Conservation (phyloP, 2,797 vertebrate species). For the Poecilia wingei region DNA sequence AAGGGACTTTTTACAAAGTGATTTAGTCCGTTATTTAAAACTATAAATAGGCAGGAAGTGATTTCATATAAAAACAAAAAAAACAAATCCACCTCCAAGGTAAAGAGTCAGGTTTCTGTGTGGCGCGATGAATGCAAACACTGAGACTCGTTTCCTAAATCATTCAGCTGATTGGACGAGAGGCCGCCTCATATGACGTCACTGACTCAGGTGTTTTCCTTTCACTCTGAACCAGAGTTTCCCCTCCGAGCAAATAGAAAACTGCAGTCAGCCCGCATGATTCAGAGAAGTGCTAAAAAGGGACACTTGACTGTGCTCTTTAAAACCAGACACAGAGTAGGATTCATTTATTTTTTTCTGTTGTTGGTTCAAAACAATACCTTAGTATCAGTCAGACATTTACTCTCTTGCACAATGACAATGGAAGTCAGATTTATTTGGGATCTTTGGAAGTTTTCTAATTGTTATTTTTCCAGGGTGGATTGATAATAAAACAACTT, state of each 20-base stretch:
- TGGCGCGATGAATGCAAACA: constrained; percentile 27
- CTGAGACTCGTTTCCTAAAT: constrained; percentile 40
- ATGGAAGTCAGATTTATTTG: not conserved
- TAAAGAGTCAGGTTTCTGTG: constrained; percentile 45
- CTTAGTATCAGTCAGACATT: not conserved
- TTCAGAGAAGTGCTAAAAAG: constrained; percentile 27
- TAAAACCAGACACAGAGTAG: constrained; percentile 13
- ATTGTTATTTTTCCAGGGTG: not conserved
- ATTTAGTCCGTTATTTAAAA: constrained; percentile 30
- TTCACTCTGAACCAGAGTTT: constrained; percentile 44
- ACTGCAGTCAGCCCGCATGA: constrained; percentile 31
- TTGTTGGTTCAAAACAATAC: not conserved
- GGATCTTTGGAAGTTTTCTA: not conserved
- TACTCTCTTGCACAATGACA: not conserved
- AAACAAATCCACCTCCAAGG: constrained; percentile 27
- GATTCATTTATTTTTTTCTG: not conserved
- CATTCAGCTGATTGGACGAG: constrained; percentile 46
- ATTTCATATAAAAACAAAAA: constrained; percentile 9
- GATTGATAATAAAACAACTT: not conserved
- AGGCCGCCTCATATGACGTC: constrained; percentile 58
- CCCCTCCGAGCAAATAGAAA: constrained; percentile 29
- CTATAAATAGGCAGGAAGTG: constrained; percentile 20
- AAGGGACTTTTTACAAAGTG: constrained; percentile 13
- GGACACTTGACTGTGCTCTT: not conserved
- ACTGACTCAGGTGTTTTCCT: constrained; percentile 57